Percentiles rank a stretch among this genome's conserved stretches.
These are phyloP conservation scores for Mesocricetus auratus DNA, from an alignment of 2,113 vertebrate species.

Conservation along the genomic window DNA sequence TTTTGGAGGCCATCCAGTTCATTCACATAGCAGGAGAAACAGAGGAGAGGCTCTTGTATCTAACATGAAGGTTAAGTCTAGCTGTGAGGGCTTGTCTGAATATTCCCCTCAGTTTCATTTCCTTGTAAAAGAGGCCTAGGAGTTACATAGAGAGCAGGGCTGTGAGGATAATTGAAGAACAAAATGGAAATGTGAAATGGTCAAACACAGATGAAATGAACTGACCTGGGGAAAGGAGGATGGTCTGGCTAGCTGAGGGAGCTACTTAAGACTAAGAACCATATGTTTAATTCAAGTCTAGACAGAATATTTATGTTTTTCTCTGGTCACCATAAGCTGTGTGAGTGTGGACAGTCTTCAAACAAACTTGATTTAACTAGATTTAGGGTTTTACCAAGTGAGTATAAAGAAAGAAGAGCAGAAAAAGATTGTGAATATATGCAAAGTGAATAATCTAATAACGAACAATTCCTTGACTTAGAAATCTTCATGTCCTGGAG, in stretches of 20 bases:
- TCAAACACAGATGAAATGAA: neutral
- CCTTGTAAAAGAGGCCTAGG: neutral
- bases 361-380: neutral
- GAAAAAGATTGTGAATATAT: neutral
- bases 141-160: neutral
- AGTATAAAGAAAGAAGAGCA: neutral
- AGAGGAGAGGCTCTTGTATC: neutral
- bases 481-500: neutral
- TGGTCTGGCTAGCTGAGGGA: neutral
- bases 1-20: neutral
- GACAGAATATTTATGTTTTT: neutral
- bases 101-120: neutral
- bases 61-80: accelerated
- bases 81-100: neutral
- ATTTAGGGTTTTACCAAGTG: neutral
- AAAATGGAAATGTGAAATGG: neutral
- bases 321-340: neutral
- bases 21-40: neutral
- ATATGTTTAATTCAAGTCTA: neutral
- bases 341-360: neutral
- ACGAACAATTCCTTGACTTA: neutral
- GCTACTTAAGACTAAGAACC: neutral
- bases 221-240: neutral
- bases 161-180: neutral
- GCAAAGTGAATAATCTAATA: neutral